Conservation (phyloP, 2,888 invertebrate genomes). For the Oeneis ivallda region DNA sequence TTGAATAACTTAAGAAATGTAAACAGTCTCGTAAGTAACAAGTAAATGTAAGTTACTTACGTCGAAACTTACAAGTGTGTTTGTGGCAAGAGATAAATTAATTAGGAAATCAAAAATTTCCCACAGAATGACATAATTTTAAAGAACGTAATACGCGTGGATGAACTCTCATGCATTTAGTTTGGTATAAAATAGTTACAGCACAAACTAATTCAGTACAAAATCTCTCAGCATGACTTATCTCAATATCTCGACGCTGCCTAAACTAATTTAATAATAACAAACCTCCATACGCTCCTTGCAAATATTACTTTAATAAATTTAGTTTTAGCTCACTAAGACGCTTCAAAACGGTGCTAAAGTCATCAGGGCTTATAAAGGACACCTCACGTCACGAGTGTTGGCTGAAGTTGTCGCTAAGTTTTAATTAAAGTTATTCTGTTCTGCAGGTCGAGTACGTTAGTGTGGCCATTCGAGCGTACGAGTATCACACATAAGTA, state of each 20-base stretch:
- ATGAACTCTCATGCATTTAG: no score
- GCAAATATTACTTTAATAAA: constrained; percentile 33
- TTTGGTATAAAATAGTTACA: no score
- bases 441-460: not conserved
- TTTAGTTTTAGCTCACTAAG: constrained; percentile 22
- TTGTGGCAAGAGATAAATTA: no score
- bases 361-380: constrained; percentile 27
- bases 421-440: constrained; percentile 26
- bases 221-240: not conserved
- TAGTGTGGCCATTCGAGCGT: not conserved
- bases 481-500: not conserved
- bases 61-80: no score
- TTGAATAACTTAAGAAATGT: no score
- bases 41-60: no score
- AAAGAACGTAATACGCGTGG: no score
- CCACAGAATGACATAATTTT: no score
- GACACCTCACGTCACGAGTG: constrained; percentile 25
- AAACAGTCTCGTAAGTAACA: no score
- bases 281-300: constrained; percentile 7
- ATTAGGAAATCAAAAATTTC: no score
- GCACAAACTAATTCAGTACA: no score
- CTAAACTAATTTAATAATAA: constrained; percentile 18
- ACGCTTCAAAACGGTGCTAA: constrained; percentile 28
- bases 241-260: not conserved
- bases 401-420: constrained; percentile 9